phyloP scores from a whole-genome alignment of 2,888 invertebrate species.

The Molorchus minor region DNA sequence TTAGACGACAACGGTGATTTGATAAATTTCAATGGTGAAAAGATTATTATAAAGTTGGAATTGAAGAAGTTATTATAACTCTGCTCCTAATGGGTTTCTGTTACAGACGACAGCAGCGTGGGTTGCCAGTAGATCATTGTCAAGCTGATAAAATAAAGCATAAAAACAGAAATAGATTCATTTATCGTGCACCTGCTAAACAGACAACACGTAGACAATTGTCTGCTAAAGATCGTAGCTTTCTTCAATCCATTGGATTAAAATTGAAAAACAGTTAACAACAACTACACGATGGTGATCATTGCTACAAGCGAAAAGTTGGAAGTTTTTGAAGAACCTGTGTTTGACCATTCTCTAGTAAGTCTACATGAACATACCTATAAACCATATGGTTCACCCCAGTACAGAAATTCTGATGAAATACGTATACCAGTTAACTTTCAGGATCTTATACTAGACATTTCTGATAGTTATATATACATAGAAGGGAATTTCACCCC shows the following conservation, averaged over 20 bases:
- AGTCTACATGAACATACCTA: conserved; percentile 22
- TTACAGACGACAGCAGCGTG: not conserved
- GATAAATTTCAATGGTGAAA: conserved; percentile 22
- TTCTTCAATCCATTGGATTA: too few species aligned
- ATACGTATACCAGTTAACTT: conserved; percentile 15
- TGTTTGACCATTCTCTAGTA: conserved; percentile 10
- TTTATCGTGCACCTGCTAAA: not conserved
- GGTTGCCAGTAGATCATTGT: too few species aligned
- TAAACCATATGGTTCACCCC: conserved; percentile 19
- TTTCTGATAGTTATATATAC: conserved; percentile 24
- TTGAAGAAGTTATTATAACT: conserved; percentile 14
- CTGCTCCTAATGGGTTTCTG: not conserved
- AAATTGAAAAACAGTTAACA: too few species aligned
- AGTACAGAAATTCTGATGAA: conserved; percentile 11
- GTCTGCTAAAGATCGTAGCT: too few species aligned
- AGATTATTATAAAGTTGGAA: conserved; percentile 22
- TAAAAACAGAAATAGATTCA: not conserved
- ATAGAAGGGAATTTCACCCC: conserved; percentile 19
- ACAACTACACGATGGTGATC: too few species aligned
- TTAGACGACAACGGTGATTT: conserved; percentile 20
- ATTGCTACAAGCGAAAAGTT: conserved; percentile 9
- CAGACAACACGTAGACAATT: too few species aligned
- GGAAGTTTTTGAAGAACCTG: conserved; percentile 14
- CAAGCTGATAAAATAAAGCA: not conserved
- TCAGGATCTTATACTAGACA: conserved; percentile 25